These are phyloP conservation scores for Lycia hirtaria DNA, from an alignment of 2,888 invertebrate species.

Conservation along the genomic window DNA sequence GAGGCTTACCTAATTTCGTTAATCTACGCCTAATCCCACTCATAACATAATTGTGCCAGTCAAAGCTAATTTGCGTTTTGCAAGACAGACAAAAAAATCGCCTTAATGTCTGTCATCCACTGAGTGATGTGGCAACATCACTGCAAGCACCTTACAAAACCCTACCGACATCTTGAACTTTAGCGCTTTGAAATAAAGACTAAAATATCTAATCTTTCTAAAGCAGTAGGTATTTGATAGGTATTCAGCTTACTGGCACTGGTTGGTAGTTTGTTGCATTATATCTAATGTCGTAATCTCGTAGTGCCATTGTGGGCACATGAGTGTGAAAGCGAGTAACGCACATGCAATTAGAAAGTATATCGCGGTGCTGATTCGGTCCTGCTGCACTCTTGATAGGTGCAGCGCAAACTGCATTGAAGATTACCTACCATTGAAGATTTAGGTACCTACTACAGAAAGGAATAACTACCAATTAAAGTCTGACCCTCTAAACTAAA, in stretches of 20 bases:
- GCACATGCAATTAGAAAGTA: slow-evolving; percentile 36
- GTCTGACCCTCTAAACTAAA: too few relatives aligned
- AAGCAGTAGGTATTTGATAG: background rate
- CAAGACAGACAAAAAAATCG: slow-evolving; percentile 35
- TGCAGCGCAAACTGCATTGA: background rate
- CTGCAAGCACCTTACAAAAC: slow-evolving; percentile 2
- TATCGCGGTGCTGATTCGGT: slow-evolving; percentile 15
- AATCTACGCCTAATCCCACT: background rate
- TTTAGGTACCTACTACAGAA: background rate
- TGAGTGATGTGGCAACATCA: slow-evolving; percentile 26
- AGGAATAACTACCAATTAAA: too few relatives aligned
- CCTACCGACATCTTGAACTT: background rate
- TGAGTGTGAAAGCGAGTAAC: slow-evolving; percentile 28
- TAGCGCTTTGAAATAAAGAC: background rate
- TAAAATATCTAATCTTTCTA: background rate
- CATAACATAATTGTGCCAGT: slow-evolving; percentile 1
- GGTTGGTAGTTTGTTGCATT: slow-evolving; percentile 18
- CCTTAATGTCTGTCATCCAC: slow-evolving; percentile 37
- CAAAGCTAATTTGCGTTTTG: slow-evolving; percentile 34
- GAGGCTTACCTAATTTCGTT: background rate
- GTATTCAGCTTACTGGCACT: background rate
- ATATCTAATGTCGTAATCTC: slow-evolving; percentile 25
- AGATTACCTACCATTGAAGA: too few relatives aligned
- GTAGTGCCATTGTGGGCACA: slow-evolving; percentile 14
- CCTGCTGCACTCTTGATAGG: background rate